phyloP scores from a whole-genome alignment of 2,797 vertebrate genomes.

The Loriculus beryllinus region DNA sequence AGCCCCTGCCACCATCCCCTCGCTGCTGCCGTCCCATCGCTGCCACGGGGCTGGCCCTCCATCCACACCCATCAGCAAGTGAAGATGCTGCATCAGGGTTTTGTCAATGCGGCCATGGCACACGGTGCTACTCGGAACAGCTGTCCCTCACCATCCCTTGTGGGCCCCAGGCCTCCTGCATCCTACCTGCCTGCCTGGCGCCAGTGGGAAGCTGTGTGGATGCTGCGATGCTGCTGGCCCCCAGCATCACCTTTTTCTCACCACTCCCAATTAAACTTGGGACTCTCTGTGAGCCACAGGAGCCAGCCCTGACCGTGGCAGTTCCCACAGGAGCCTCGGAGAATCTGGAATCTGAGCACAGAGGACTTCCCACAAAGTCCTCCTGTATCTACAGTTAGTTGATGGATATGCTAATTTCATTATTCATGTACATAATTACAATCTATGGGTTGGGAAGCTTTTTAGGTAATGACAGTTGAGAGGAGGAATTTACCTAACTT shows the following conservation, averaged over 20 bases:
- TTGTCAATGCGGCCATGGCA: fast-evolving
- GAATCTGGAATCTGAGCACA: neutral
- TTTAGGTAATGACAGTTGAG: slow-evolving; percentile 58
- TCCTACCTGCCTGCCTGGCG: fast-evolving
- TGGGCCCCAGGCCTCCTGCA: fast-evolving
- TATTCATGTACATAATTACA: slow-evolving; percentile 70
- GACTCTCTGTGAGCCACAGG: neutral
- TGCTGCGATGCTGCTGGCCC: fast-evolving
- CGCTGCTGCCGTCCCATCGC: fast-evolving
- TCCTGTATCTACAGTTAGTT: neutral
- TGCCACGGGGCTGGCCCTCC: fast-evolving
- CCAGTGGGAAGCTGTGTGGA: fast-evolving
- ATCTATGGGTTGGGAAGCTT: slow-evolving; percentile 56
- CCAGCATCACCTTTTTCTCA: neutral
- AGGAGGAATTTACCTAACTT: slow-evolving; percentile 67
- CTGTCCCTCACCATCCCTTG: fast-evolving
- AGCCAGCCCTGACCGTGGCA: fast-evolving
- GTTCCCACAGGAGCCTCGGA: neutral
- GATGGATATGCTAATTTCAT: slow-evolving; percentile 71
- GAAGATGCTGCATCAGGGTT: fast-evolving
- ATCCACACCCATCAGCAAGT: fast-evolving
- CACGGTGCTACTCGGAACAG: fast-evolving
- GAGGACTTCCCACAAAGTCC: neutral
- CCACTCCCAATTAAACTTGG: neutral
- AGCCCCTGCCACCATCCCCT: fast-evolving